Evolutionary conservation across 1,140 invertebrate genomes (phyloP).

Genomic region (Lysiphlebus fabarum): DNA sequence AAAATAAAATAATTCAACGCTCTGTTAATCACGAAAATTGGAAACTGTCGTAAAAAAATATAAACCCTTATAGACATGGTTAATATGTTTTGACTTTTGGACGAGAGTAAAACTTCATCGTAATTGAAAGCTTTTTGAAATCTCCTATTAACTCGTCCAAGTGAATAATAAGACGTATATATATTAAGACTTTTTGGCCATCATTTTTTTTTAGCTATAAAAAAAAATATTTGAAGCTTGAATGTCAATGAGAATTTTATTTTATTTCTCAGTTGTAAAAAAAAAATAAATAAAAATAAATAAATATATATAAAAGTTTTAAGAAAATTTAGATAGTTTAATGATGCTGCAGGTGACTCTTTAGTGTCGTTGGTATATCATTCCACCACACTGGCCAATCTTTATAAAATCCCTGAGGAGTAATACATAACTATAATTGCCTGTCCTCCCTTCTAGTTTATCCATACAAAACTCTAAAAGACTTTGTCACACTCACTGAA

Average conservation of each 20-base stretch:
- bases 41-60: conserved; percentile 21
- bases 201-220: too few relatives aligned
- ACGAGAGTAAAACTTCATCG: conserved; percentile 24
- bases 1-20: conserved; percentile 15
- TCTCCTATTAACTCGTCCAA: conserved; percentile 17
- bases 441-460: too few relatives aligned
- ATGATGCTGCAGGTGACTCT: conserved; percentile 12
- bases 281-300: too few relatives aligned
- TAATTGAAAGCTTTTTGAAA: conserved; percentile 25
- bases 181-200: too few relatives aligned
- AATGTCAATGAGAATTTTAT: too few relatives aligned
- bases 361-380: background rate
- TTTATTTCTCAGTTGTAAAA: too few relatives aligned
- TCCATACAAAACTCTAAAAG: too few relatives aligned
- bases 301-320: background rate
- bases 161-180: background rate
- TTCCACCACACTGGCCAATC: conserved; percentile 11
- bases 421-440: background rate
- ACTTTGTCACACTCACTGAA: too few relatives aligned
- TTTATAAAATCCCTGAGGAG: conserved; percentile 13
- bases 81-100: conserved; percentile 20
- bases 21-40: conserved; percentile 23
- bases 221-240: too few relatives aligned
- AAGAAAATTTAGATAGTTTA: conserved; percentile 14
- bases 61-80: conserved; percentile 13